Percentiles rank a stretch among this genome's conserved stretches.
phyloP scores from a whole-genome alignment of 2,797 vertebrate species.

The Micropoecilia bifurca region DNA sequence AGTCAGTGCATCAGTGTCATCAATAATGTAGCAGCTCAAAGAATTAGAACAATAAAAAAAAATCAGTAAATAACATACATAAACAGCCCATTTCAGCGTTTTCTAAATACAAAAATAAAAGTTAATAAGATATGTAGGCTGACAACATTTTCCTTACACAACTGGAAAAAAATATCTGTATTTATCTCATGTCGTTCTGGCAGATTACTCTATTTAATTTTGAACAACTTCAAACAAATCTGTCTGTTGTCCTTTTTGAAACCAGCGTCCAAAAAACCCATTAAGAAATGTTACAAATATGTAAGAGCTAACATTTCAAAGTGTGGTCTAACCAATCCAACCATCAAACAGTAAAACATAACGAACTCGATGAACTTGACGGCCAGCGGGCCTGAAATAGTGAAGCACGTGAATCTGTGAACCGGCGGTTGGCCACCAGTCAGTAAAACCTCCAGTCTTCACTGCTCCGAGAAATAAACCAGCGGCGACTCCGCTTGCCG shows the following conservation, averaged over 20 bases:
- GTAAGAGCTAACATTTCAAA: background rate
- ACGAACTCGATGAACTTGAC: conserved; percentile 1
- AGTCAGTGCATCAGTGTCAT: conserved; percentile 45
- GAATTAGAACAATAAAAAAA: conserved; percentile 13
- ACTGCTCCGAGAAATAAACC: conserved; percentile 42
- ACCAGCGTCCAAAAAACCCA: background rate
- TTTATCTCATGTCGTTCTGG: background rate
- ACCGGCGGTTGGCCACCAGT: conserved; percentile 4
- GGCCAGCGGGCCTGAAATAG: conserved; percentile 45
- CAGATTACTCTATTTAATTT: background rate
- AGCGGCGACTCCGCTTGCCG: conserved; percentile 46
- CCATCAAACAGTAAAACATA: background rate
- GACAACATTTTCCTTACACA: background rate
- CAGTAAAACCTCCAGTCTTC: background rate
- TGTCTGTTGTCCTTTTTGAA: background rate
- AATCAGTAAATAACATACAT: conserved; percentile 42
- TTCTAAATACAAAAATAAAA: background rate
- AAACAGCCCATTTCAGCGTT: background rate
- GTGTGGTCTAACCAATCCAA: background rate
- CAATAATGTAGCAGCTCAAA: conserved; percentile 42
- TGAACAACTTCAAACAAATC: background rate
- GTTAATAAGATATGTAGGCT: background rate
- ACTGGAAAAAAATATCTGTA: background rate
- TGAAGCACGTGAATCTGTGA: conserved; percentile 15
- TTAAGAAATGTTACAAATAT: background rate